Evolutionary conservation across 2,888 invertebrate genomes (phyloP), one percentile per base, ranked within the genome.

Genomic region (Mythimna lalbum): DNA sequence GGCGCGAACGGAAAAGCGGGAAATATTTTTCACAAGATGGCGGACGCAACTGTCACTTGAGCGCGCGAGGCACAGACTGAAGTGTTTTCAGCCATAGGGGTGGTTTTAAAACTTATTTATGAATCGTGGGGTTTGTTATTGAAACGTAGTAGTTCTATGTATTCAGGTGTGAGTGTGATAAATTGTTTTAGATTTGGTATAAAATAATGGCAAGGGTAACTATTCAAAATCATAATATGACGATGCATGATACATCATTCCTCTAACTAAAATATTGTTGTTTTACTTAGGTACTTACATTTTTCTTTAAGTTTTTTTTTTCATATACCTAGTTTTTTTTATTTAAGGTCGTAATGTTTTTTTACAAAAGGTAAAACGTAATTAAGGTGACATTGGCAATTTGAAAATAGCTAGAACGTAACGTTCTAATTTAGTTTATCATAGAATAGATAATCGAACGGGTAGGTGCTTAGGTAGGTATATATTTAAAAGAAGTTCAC

Each of bases 31-130:
- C 61, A 82, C 84, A 89, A 90, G 68, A 85, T 78, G 87, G 91
- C 90, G 90, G 78, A 90, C 90, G 83, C 93, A 89, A 81, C 89
- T 89, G 87, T 80, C 86, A 81, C 74, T 75, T 73, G 69, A 89
- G 90, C 88, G 90, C 89, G 91, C 92, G 87, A 76, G 87, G 88
- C 88, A 86, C 84, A 73, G 84, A 95, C 95, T 95, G 91, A 92
- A 91, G 73, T 87, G 82, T 75, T 84, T 90, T 89, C 88, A 89
- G 80, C 76, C 65, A 77, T 69, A 77, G 17, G 85, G 87, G 89
- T 82, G 78, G 87, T 83, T 83, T 79, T 53, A 76, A 72, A 82
- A 82, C 77, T 82, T 82, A 80, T 82, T 86, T 67, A 79, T 78
- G 69, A 80, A 82, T 86, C 64, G 80, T 77, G 69, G 73, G 84